Conservation (phyloP, 23 tunicate species). For the Corella eumyota region DNA sequence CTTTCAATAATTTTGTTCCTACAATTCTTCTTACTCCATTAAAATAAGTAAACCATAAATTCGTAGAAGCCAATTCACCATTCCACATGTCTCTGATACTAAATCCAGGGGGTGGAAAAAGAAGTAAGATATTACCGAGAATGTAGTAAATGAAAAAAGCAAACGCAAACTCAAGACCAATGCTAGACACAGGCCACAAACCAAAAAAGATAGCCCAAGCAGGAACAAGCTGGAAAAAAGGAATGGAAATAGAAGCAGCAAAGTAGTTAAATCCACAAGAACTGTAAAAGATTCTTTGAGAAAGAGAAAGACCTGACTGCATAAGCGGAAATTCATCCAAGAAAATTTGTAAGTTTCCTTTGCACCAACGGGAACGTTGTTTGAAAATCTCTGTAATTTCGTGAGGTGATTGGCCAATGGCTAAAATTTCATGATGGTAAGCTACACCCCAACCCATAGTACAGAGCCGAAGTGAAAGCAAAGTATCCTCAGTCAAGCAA, state of each 20-base stretch:
- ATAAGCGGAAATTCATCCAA: constrained; percentile 94
- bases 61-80: constrained; percentile 93
- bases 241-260: constrained; percentile 90
- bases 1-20: constrained; percentile 74
- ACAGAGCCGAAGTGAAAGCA: constrained; percentile 81
- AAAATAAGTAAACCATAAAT: constrained; percentile 93
- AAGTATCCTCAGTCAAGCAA: constrained; percentile 92
- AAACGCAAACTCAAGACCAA: constrained; percentile 92
- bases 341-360: constrained; percentile 98
- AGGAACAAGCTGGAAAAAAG: constrained; percentile 96
- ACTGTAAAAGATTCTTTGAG: constrained; percentile 91
- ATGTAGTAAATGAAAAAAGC: constrained; percentile 86
- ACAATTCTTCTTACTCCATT: constrained; percentile 94
- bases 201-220: constrained; percentile 98
- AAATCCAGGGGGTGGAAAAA: constrained; percentile 93
- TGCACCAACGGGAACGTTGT: constrained; percentile 94
- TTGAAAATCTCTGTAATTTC: constrained; percentile 95
- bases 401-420: constrained; percentile 98
- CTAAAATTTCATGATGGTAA: constrained; percentile 95
- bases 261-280: constrained; percentile 95
- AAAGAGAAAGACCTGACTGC: constrained; percentile 88
- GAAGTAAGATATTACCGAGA: constrained; percentile 74
- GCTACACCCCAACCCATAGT: constrained; percentile 99
- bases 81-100: constrained; percentile 94
- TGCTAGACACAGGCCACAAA: constrained; percentile 95